Evolutionary conservation across 1,140 invertebrate genomes (phyloP).

Genomic region (Drosophila tristis): DNA sequence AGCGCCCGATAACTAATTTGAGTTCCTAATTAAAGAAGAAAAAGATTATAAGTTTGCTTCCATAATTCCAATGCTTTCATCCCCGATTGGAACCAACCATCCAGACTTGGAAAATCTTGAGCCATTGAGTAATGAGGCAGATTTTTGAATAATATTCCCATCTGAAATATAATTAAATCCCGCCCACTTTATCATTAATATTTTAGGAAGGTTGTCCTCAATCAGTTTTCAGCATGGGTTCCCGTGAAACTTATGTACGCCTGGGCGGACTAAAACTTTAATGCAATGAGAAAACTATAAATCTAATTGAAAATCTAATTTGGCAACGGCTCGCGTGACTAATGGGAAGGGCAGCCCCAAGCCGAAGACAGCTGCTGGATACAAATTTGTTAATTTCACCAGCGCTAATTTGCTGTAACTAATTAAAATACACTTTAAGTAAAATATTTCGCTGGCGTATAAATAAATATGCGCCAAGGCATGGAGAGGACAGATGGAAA

Average conservation of each 20-base stretch:
- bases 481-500: conserved; percentile 11
- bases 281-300: conserved; percentile 57
- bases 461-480: conserved; percentile 40
- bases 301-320: conserved; percentile 78
- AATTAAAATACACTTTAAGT: conserved; percentile 78
- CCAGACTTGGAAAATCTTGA: no score
- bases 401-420: conserved; percentile 68
- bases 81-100: no score
- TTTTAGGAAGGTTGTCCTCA: neutral
- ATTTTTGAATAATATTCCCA: no score
- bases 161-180: conserved; percentile 3
- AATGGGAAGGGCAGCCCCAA: conserved; percentile 1
- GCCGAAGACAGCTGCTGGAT: conserved; percentile 23
- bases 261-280: conserved; percentile 25
- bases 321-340: conserved; percentile 22
- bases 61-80: no score
- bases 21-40: no score
- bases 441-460: conserved; percentile 51
- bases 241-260: conserved; percentile 18
- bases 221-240: neutral
- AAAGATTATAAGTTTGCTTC: conserved; percentile 2
- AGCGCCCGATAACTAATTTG: no score
- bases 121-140: no score
- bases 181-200: neutral
- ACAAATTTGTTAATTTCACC: conserved; percentile 52